Evolutionary conservation across 2,113 vertebrate species (phyloP).

Genomic region (Dicaeum eximium): DNA sequence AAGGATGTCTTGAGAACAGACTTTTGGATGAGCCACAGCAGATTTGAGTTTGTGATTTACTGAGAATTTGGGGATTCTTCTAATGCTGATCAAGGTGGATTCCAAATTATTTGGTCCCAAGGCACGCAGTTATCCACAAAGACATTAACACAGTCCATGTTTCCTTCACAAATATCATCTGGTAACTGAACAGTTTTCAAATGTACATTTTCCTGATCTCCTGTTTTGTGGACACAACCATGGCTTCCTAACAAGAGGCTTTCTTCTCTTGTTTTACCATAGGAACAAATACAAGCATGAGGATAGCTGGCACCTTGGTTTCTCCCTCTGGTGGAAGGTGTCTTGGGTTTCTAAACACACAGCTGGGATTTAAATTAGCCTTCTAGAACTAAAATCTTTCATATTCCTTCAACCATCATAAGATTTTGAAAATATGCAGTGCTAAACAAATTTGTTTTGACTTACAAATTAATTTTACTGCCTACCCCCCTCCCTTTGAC

Average conservation of each 20-base stretch:
- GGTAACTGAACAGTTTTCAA: neutral
- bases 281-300: neutral
- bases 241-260: neutral
- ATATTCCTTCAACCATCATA: neutral
- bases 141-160: neutral
- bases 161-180: neutral
- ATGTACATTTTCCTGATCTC: neutral
- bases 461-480: neutral
- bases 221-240: neutral
- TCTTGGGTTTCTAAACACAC: neutral
- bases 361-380: neutral
- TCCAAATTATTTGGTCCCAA: neutral
- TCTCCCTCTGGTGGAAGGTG: neutral
- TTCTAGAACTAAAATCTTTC: neutral
- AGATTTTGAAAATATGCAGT: neutral
- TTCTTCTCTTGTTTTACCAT: neutral
- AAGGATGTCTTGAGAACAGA: neutral
- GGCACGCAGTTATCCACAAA: neutral
- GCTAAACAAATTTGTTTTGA: neutral
- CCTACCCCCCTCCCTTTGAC: accelerated
- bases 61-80: neutral
- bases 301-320: neutral
- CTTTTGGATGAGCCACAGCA: neutral
- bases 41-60: neutral
- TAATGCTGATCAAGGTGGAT: neutral